Base-by-base conservation (phyloP, 2,113 vertebrate species). In the Lepisosteus oculatus region DNA sequence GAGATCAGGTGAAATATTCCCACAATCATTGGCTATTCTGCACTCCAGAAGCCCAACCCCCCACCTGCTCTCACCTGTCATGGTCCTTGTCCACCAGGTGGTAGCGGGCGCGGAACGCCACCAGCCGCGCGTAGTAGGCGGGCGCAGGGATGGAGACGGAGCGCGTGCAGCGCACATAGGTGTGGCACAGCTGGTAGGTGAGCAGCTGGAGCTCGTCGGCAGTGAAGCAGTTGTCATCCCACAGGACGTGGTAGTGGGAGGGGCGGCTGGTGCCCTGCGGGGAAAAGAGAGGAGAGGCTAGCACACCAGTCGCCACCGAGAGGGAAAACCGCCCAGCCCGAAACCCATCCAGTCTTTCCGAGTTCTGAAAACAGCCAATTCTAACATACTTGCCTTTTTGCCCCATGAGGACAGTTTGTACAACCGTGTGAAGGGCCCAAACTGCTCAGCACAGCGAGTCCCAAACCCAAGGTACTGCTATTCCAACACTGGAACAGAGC, bases 1-100 rank as follows among this genome's bases (percentile, higher is more conserved):
- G 43, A 15, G 44, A 29, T 29, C 29, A 29, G 29, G 2, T 29
- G 1, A 29, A 29, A 29, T 29, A 29, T 29, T 29, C 29, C 29
- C 29, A 29, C 29, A 29, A 29, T 29, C 29, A 29, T 29, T 29
- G 29, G 29, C 29, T 29, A 2, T 29, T 2, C 29, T 29, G 29
- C 29, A 29, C 29, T 29, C 29, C 29, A 29, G 29, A 29, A 29
- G 29, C 29, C 12, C 56, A 12, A 6, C 11, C 56, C 12, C 3
- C 56, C 12, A 12, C 56, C 56, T 12, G 15, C 4, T 3, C 72
- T 76, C 84, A 95, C 97, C 97, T 99, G 92, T 99, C 97, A 0
- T 99, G 97, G 88, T 99, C 97, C 88, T 99, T 99, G 90, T 99
- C 97, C 89, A 99, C 97, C 47, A 99, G 94, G 74, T 99, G 97